These are phyloP conservation scores for Etheostoma cragini DNA, from an alignment of 2,113 vertebrate genomes.

Conservation along the genomic window DNA sequence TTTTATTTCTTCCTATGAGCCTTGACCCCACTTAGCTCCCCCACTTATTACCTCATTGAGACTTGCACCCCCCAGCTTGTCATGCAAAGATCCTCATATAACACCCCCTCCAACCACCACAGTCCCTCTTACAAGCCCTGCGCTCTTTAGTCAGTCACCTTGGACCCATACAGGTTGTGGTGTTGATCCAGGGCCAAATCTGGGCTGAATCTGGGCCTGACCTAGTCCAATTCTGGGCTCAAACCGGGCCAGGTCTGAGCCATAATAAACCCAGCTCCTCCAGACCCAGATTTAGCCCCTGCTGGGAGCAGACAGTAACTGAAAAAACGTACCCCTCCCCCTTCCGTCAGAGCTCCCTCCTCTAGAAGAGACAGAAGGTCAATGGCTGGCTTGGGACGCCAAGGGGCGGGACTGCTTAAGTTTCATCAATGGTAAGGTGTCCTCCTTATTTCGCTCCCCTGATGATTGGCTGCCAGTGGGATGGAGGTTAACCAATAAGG, in stretches of 20 bases:
- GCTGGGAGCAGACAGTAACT: slow-evolving; percentile 73
- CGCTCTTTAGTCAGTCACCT: slow-evolving; percentile 68
- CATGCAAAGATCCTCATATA: slow-evolving; percentile 71
- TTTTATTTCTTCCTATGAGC: slow-evolving; percentile 47
- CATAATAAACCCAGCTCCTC: slow-evolving; percentile 61
- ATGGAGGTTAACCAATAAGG: slow-evolving; percentile 47
- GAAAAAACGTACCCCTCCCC: slow-evolving; percentile 78
- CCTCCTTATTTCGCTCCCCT: slow-evolving; percentile 60
- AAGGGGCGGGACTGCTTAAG: slow-evolving; percentile 73
- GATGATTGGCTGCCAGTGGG: slow-evolving; percentile 51
- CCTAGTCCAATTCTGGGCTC: slow-evolving; percentile 27
- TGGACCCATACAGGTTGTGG: slow-evolving; percentile 73
- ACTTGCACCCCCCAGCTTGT: slow-evolving; percentile 62
- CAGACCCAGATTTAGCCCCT: slow-evolving; percentile 76
- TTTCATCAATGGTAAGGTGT: slow-evolving; percentile 84
- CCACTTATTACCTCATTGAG: slow-evolving; percentile 55
- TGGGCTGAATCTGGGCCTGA: slow-evolving; percentile 70
- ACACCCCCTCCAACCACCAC: slow-evolving; percentile 28
- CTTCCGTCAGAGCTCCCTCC: slow-evolving; percentile 78
- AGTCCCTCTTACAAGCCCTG: slow-evolving; percentile 52
- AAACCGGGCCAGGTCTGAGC: slow-evolving; percentile 36
- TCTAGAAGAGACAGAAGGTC: slow-evolving; percentile 81
- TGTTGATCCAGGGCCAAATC: slow-evolving; percentile 75
- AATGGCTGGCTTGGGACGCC: slow-evolving; percentile 78
- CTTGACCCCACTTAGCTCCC: slow-evolving; percentile 64